A percentile compares a stretch with the other conserved stretches of the same genome.
Conservation (phyloP, 2,113 vertebrate species). For the Albula goreensis region DNA sequence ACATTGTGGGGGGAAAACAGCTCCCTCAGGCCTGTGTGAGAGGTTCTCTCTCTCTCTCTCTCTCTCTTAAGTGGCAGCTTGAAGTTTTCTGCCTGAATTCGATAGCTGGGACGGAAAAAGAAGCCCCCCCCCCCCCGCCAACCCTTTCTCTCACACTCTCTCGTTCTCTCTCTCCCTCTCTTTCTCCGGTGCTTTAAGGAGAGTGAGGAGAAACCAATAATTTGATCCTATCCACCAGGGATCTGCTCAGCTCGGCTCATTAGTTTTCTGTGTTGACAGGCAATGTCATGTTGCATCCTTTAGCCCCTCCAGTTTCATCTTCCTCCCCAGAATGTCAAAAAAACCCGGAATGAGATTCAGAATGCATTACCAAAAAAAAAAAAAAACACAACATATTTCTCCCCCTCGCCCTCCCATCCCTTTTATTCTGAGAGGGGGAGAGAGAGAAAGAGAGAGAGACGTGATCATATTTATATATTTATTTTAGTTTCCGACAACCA, state of each 20-base stretch:
- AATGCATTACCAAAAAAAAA: conserved; percentile 19
- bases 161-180: not conserved
- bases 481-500: conserved; percentile 28
- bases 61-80: conserved; percentile 7
- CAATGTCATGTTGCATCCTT: conserved; percentile 41
- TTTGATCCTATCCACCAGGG: conserved; percentile 32
- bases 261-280: conserved; percentile 35
- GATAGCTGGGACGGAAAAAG: not conserved
- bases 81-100: conserved; percentile 15
- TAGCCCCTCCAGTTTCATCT: conserved; percentile 33
- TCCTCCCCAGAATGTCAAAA: conserved; percentile 25
- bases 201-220: conserved; percentile 36
- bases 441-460: not conserved
- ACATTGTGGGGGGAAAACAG: not conserved
- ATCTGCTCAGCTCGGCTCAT: conserved; percentile 34
- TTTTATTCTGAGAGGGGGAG: not conserved
- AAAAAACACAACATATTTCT: not conserved
- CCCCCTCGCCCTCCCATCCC: not conserved
- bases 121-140: not conserved
- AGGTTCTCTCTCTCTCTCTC: not conserved
- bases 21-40: not conserved
- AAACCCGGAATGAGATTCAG: conserved; percentile 24
- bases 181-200: conserved; percentile 18
- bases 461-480: conserved; percentile 12
- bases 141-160: not conserved